These are phyloP conservation scores for Netelia virgata DNA, from an alignment of 2,888 invertebrate genomes.

Conservation along the genomic window DNA sequence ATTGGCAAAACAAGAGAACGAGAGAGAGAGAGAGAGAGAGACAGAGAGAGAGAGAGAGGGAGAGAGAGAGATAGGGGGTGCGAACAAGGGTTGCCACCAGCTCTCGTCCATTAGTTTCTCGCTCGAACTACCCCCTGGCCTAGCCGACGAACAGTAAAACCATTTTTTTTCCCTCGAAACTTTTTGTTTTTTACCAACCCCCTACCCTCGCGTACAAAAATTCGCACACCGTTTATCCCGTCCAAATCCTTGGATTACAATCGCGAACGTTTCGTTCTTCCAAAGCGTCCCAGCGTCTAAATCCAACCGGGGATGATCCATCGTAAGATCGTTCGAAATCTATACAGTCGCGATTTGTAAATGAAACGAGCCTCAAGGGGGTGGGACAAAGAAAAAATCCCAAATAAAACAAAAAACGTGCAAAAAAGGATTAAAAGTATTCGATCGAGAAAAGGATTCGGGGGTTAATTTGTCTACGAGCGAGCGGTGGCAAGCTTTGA, in stretches of 20 bases:
- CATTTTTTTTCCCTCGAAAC: neutral
- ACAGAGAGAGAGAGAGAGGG: neutral
- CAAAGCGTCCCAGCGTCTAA: conserved; percentile 5
- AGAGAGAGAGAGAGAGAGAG: conserved; percentile 9
- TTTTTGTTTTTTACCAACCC: neutral
- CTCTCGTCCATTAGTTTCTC: neutral
- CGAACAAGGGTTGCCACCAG: neutral
- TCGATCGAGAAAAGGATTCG: neutral
- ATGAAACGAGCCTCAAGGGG: conserved; percentile 1
- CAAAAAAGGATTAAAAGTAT: conserved; percentile 8
- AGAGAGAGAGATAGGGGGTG: too few species aligned
- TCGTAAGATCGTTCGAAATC: neutral
- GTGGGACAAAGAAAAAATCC: neutral
- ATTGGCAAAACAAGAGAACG: conserved; percentile 77
- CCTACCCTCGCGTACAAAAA: neutral
- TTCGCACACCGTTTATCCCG: conserved; percentile 33
- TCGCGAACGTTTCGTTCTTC: conserved; percentile 64
- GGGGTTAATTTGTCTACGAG: conserved; percentile 3
- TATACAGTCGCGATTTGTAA: conserved; percentile 1
- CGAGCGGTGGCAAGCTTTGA: neutral
- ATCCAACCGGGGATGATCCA: neutral
- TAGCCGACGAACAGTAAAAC: neutral
- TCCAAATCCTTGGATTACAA: conserved; percentile 74
- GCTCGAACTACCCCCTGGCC: neutral
- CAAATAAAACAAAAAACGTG: too few species aligned